Evolutionary conservation across 2,113 vertebrate genomes (phyloP), one percentile per base, ranked within the genome.

Genomic region (Pseudopipra pipra): DNA sequence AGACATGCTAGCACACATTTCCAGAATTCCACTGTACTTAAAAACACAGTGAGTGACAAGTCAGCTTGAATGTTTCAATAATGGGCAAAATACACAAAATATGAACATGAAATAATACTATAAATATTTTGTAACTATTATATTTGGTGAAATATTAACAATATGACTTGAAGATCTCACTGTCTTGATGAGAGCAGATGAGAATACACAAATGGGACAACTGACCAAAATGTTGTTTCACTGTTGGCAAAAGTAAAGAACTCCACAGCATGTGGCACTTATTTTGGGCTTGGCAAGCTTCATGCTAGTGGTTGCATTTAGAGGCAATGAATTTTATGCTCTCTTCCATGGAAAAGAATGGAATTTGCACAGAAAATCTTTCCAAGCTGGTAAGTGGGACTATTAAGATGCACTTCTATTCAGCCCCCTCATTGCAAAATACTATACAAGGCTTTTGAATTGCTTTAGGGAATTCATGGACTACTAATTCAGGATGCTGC

Each of bases 241-340:
- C 12, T 59, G 2, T 12, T 30, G 30, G 9, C 5, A 5, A 30
- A 73, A 44, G 9, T 13, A 12, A 52, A 37, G 15, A 80, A 31
- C 5, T 4, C 3, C 13, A 39, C 6, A 62, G 33, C 5, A 23
- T 5, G 1, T 61, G 35, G 22, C 14, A 58, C 27, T 10, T 47
- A 13, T n/a, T 81, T 51, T 51, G 30, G 5, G 7, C 3, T 20
- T 55, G 30, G 3, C 16, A 73, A 85, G 24, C 6, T 21, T 87
- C 16, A 14, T 51, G 4, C 1, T 12, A 3, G 4, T 43, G 8
- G 4, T 41, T 6, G 8, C 2, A 5, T 54, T 73, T 68, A 33
- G 19, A 73, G 20, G 6, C 25, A 63, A 33, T 17, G 12, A 58
- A 73, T 52, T 11, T 5, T 39, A 21, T 19, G 3, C 5, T 63